Percentiles rank a stretch among this genome's conserved stretches.
phyloP scores from a whole-genome alignment of 2,113 vertebrate genomes.

The Chiloscyllium plagiosum region DNA sequence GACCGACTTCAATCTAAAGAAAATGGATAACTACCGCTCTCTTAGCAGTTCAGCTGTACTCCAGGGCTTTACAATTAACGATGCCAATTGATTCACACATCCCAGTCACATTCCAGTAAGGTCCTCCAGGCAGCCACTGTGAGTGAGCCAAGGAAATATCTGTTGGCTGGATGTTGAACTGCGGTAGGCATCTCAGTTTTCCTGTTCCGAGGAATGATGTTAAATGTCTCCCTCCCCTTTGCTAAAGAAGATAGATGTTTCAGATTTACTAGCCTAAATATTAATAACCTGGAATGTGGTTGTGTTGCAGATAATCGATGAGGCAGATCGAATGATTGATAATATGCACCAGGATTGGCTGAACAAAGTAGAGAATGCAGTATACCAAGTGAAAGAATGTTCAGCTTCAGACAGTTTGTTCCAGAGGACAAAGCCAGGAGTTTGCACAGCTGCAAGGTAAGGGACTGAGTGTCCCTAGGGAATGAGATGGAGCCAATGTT shows the following conservation, averaged over 20 bases:
- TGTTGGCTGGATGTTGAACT: neutral
- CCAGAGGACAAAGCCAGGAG: conserved; percentile 55
- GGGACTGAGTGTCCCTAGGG: neutral
- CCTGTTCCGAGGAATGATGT: neutral
- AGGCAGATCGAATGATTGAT: conserved; percentile 93
- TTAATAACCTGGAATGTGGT: neutral
- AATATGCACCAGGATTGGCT: conserved; percentile 92
- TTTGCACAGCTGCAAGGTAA: conserved; percentile 74
- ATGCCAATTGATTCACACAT: neutral
- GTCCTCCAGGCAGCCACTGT: no score
- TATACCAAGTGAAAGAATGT: conserved; percentile 47
- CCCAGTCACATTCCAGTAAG: neutral
- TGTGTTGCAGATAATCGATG: conserved; percentile 72
- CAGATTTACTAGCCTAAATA: neutral
- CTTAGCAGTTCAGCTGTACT: neutral
- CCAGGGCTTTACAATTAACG: neutral
- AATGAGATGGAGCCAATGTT: neutral
- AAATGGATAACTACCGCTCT: neutral
- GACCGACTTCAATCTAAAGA: neutral
- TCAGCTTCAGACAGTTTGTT: conserved; percentile 50
- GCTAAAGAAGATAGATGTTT: neutral
- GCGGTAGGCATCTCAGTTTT: neutral
- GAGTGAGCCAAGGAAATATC: neutral
- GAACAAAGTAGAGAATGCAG: conserved; percentile 68
- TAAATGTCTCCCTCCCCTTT: neutral